Evolutionary conservation across 1,140 invertebrate genomes (phyloP), one percentile per base, ranked within the genome.

Genomic region (Heliconius nattereri): DNA sequence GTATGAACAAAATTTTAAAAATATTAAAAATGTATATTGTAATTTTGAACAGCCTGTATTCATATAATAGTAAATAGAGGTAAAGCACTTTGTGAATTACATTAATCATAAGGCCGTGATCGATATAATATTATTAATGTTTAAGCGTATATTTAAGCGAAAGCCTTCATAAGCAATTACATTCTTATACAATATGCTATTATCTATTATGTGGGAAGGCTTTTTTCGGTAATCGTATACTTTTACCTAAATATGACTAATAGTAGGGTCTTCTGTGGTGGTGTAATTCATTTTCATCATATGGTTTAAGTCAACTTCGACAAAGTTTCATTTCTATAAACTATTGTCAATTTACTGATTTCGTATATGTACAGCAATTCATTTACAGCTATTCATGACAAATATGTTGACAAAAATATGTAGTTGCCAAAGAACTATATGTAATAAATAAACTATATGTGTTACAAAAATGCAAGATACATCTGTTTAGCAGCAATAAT

Each of bases 41-140:
- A 13, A 66, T 72, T 66, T 29, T 23, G 52, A 76, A 37, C 79
- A 76, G 7, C 19, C 66, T 80, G 71, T 80, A 76, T 80, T 73
- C 16, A 66, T 16, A 66, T 26, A 66, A 78, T 19, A 32, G 29
- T 35, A 76, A 49, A 66, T 76, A 76, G 37, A 77, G 73, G 78
- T 77, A 75, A 76, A 72, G 40, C 57, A 66, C 78, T 78, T 49
- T 72, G 45, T 78, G 72, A 79, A 82, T 79, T 79, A 72, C 81
- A 82, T 82, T 82, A 82, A 82, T 82, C 81, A 82, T 71, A 52
- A 66, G 60, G 23, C 57, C 60, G 60, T 82, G 78, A 73, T 80
- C 72, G 76, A 83, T 80, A 83, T 78, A 80, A 78, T 78, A 76
- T 71, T 71, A 71, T 71, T 76, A 52, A 76, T 74, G 76, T 66